Evolutionary conservation across 2,797 vertebrate species (phyloP), one percentile per base, ranked within the genome.

Genomic region (Scyliorhinus canicula): DNA sequence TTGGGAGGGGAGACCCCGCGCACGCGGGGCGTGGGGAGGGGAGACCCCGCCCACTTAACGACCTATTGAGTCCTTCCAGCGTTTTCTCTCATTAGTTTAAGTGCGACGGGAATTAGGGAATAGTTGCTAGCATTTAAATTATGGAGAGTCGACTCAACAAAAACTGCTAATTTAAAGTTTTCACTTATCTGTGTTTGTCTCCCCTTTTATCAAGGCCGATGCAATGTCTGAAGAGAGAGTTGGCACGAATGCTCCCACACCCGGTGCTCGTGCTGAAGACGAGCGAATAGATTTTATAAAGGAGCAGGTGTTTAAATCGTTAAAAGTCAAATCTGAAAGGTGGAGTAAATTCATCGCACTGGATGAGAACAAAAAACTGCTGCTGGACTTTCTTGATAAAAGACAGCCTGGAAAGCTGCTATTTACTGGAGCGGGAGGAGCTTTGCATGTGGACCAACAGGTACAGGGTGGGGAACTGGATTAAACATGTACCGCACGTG

Each of bases 281-380:
- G 97, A 98, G 95, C 96, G 98, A 93, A 97, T 98, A 95, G 98
- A 98, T 96, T 98, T 98, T 95, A 96, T 98, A 0, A 97, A 97
- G 79, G 95, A 98, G 96, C 98, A 97, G 96, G 97, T 96, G 35
- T 97, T 98, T 95, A 97, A 96, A 79, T 96, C 97, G 93, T 96
- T 98, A 71, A 97, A 97, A 40, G 96, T 98, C 31, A 98, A 98
- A 96, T 97, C 97, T 0, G 98, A 98, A 96, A 98, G 98, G 84
- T 98, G 98, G 98, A 98, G 98, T 96, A 97, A 97, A 93, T 98
- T 98, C 96, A 97, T 98, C 52, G 97, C 97, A 3, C 95, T 97
- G 0, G 98, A 98, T 95, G 98, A 98, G 95, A 98, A 98, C 96
- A 97, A 98, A 96, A 97, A 96, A 96, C 95, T 97, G 77, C 96